Base-by-base conservation (phyloP, 2,888 invertebrate genomes). In the Synanthedon tipuliformis region DNA sequence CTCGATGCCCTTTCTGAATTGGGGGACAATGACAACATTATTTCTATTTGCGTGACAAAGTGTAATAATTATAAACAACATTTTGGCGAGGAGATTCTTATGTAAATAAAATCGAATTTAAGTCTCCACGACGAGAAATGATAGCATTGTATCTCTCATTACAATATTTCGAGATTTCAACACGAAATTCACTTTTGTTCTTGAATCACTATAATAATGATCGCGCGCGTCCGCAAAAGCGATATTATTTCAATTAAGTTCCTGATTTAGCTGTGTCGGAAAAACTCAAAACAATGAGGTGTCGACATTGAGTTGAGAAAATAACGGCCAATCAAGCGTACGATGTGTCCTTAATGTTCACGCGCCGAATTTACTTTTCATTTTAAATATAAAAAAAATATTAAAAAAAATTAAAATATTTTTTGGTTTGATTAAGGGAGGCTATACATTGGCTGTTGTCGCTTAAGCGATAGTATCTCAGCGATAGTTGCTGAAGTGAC, bases 271-370 rank as follows among this genome's bases (percentile, higher is more conserved):
- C 63, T 62, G 66, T 73, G 72, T 69, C 68, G 72, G 75, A 83
- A 84, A 84, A 81, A 79, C 72, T 76, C 75, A 78, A 80, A 81
- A 85, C 82, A 85, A 85, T 83, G 81, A 81, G 69, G 74, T 76
- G 78, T 71, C 75, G 71, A 75, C 78, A 71, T 76, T 70, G 75
- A 66, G 61, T 66, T 62, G 68, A 69, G 74, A 75, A 77, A 77
- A 80, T 81, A 78, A 81, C 71, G 75, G 59, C 78, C 78, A 81
- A 77, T 83, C 69, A 79, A 78, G 68, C 65, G 68, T 63, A 69
- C 78, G 75, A 81, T 78, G 66, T 62, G 61, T 68, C 64, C 65
- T 60, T 64, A 66, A 34, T 34, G 34, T 34, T 10, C 34, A 34
- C 34, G 34, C 10, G 34, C 7, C 10, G 34, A 34, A 34, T 34